These are phyloP conservation scores for Clarias magur DNA, from an alignment of 2,113 vertebrate genomes.

Conservation along the genomic window DNA sequence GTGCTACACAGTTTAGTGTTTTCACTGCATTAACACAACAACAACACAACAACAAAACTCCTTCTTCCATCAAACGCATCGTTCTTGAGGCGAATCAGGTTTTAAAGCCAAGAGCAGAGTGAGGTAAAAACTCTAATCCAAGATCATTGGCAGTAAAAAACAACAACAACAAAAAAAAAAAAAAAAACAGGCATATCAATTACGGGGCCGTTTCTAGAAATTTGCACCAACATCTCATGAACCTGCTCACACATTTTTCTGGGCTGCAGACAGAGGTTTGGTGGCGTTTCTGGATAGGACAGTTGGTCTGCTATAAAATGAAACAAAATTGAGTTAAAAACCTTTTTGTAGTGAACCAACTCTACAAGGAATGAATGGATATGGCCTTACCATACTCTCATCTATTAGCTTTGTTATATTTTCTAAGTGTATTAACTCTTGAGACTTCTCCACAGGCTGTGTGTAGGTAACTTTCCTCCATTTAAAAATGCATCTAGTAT, in stretches of 20 bases:
- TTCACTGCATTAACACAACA: constrained; percentile 12
- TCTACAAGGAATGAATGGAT: not conserved
- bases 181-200: not conserved
- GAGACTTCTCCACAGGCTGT: not conserved
- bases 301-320: not conserved
- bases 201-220: not conserved
- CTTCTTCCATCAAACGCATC: not conserved
- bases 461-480: not conserved
- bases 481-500: not conserved
- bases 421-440: fast-evolving
- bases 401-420: not conserved
- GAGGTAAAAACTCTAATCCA: not conserved
- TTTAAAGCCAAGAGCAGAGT: not conserved
- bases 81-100: not conserved
- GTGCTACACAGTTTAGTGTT: not conserved
- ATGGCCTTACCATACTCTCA: not conserved
- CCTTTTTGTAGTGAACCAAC: not conserved
- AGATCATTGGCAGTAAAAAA: not conserved
- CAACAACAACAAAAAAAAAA: too few species aligned
- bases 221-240: constrained; percentile 37
- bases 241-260: fast-evolving
- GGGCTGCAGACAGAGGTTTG: too few species aligned
- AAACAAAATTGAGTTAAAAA: not conserved
- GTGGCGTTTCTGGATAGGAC: fast-evolving
- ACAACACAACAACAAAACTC: not conserved